phyloP scores from a whole-genome alignment of 2,113 vertebrate species.

The Tichodroma muraria region DNA sequence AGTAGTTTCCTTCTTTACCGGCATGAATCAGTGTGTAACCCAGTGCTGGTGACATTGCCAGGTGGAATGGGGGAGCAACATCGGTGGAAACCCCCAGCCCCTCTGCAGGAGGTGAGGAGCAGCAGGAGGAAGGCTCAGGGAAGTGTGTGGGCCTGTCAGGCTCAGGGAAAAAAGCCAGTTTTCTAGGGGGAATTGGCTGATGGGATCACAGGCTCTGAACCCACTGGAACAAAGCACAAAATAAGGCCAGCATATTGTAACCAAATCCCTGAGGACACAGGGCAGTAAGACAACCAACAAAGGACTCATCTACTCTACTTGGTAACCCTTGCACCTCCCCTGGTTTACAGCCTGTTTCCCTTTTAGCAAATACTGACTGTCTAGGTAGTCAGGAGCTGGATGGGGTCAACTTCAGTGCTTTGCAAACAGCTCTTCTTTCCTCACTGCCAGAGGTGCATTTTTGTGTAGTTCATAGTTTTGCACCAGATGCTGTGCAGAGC shows the following conservation, averaged over 20 bases:
- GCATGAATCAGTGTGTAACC: constrained; percentile 36
- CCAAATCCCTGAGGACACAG: neutral
- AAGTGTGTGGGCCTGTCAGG: neutral
- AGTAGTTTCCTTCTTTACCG: constrained; percentile 20
- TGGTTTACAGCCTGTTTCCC: neutral
- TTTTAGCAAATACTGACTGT: neutral
- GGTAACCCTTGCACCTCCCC: neutral
- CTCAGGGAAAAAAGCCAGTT: constrained; percentile 7
- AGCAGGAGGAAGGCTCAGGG: neutral
- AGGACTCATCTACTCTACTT: neutral
- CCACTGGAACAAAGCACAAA: constrained; percentile 46
- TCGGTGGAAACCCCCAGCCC: neutral
- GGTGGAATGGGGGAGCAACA: neutral
- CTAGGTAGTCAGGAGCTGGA: neutral
- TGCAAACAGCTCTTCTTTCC: neutral
- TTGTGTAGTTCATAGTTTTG: neutral
- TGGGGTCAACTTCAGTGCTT: neutral
- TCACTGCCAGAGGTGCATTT: neutral
- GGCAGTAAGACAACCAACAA: neutral
- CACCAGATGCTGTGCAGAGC: neutral
- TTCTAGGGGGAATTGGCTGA: neutral
- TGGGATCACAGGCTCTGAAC: constrained; percentile 29
- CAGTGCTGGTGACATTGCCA: neutral
- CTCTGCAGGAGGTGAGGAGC: neutral
- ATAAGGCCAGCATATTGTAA: neutral